Evolutionary conservation across 2,797 vertebrate species (phyloP), one percentile per base, ranked within the genome.

Genomic region (Amniataba percoides): DNA sequence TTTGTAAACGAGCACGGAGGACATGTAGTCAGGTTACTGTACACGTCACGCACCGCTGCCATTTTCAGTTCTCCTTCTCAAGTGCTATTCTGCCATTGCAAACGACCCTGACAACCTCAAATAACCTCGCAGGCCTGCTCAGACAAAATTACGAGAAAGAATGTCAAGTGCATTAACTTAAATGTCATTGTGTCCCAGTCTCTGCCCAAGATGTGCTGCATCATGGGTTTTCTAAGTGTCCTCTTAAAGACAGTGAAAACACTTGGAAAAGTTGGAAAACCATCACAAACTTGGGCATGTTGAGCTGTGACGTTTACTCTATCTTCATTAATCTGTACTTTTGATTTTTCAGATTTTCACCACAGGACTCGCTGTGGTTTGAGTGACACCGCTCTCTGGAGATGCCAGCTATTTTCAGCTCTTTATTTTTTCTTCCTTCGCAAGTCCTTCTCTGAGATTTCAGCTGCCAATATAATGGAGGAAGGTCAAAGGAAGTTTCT

Each of bases 151-250:
- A 51, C n/a, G 21, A 36, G 48, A 59, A 67, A 42, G 61, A 46
- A n/a, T 42, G 53, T 16, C 18, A 40, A 5, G 36, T 73, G 23
- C 21, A 39, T 73, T 63, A 52, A 66, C 49, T 60, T 64, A 48
- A 85, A 82, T 85, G 67, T 66, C 76, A 68, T 1, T 7, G 71
- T 72, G 42, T 74, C 71, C 21, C 19, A 7, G 52, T 59, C 48
- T 64, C 55, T 66, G 15, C 60, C 23, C 18, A 42, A 75, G 48
- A 55, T 48, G 49, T 58, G 34, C 71, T 57, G 21, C 43, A 1
- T 34, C 34, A 25, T 42, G 51, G 14, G 36, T 73, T 70, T 46
- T 31, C 5, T 31, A 31, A 62, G 4, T 16, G 55, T 55, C n/a
- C 46, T 36, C 66, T 67, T 63, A 58, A 43, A 57, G 45, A 46